Evolutionary conservation across 2,113 vertebrate species (phyloP).

Genomic region (Tyto alba): DNA sequence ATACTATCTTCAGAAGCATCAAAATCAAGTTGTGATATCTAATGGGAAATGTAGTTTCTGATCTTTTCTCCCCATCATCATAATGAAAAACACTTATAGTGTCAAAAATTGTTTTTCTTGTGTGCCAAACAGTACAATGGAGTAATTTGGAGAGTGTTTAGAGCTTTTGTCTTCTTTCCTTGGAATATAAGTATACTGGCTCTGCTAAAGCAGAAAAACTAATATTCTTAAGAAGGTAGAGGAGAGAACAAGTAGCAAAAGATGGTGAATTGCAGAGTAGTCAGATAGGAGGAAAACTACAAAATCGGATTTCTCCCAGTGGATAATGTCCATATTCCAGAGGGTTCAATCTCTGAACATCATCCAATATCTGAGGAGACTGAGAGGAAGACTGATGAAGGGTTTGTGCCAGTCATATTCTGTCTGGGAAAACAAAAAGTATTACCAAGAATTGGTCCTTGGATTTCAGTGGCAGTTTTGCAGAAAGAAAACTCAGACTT

Average conservation of each 20-base stretch:
- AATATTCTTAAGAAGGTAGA: neutral
- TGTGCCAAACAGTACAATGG: conserved; percentile 8
- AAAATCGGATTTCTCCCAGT: neutral
- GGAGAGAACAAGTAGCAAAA: neutral
- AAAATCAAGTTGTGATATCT: neutral
- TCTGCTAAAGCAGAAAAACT: neutral
- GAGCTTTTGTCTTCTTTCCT: conserved; percentile 20
- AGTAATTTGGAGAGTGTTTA: neutral
- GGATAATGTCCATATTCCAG: neutral
- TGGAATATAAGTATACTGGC: neutral
- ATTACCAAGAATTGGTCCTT: neutral
- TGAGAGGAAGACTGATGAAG: neutral
- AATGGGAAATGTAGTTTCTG: neutral
- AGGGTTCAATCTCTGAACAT: neutral
- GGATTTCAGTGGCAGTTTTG: neutral
- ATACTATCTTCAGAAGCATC: neutral
- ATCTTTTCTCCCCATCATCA: neutral
- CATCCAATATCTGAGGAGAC: neutral
- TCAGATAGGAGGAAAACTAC: neutral
- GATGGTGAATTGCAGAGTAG: neutral
- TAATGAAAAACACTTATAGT: neutral
- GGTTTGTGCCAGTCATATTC: neutral
- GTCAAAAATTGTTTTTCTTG: neutral
- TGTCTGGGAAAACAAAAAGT: neutral
- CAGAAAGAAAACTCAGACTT: neutral